These are phyloP conservation scores for Pandemis corylana DNA, from an alignment of 2,888 invertebrate species.

Conservation along the genomic window DNA sequence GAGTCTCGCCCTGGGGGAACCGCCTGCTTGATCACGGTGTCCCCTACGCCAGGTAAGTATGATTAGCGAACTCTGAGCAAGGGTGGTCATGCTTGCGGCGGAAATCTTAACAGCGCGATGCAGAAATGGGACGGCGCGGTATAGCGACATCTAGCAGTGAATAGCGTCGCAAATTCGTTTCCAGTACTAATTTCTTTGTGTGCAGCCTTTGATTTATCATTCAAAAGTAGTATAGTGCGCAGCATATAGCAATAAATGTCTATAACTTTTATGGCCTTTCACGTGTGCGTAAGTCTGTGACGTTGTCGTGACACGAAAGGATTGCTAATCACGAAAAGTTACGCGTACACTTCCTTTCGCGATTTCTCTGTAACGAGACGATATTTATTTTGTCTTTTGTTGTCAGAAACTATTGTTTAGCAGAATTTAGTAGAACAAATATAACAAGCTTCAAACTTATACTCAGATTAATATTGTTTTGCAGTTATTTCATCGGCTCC, in stretches of 20 bases:
- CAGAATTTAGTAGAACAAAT: background rate
- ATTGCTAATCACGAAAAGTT: conserved; percentile 25
- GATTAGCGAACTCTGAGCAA: no score
- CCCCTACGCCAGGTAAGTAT: conserved; percentile 6
- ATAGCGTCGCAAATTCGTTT: background rate
- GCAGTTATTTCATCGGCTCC: no score
- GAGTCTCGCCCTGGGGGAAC: conserved; percentile 7
- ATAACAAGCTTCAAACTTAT: no score
- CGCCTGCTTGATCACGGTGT: conserved; percentile 2
- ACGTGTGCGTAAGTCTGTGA: conserved; percentile 9
- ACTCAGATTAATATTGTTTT: no score
- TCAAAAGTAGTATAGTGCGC: background rate
- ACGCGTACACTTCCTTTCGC: conserved; percentile 30
- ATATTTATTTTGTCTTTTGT: conserved; percentile 7
- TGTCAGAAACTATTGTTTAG: background rate
- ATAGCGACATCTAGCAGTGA: background rate
- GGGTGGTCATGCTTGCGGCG: background rate
- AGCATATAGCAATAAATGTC: no score
- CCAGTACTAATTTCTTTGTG: background rate
- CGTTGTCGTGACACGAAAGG: conserved; percentile 20
- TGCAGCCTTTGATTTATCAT: background rate
- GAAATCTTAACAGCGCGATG: conserved; percentile 10
- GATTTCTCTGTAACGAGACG: conserved; percentile 16
- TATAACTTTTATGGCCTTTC: background rate
- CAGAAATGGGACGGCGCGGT: background rate